Evolutionary conservation across 2,113 vertebrate genomes (phyloP), one percentile per base, ranked within the genome.

Genomic region (Pteruthius melanotis): DNA sequence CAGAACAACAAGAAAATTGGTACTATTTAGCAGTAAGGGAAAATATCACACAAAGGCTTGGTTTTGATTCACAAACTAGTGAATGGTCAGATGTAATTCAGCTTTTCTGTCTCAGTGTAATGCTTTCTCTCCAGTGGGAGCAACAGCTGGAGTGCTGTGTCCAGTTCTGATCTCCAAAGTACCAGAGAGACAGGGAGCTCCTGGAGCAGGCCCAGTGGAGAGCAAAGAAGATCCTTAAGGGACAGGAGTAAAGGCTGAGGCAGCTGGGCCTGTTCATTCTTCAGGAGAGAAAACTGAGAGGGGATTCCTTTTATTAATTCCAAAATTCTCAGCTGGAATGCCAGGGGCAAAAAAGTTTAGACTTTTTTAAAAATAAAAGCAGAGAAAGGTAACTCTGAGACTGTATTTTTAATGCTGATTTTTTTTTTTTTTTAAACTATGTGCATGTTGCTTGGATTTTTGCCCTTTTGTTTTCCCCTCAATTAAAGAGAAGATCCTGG

Each of bases 201-300:
- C 24, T 30, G 13, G 35, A n/a, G 3, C 0, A 1, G 2, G 15
- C 28, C 35, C 50, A 56, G 15, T 1, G 1, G 21, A n/a, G 19
- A 15, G 12, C 24, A 16, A 65, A 45, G 35, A 27, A 7, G n/a
- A 40, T 47, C 22, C 28, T 28, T 40, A 18, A 54, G 20, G 18
- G 12, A n/a, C 19, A 15, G 28, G 8, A 56, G n/a, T 15, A 24
- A 27, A 20, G 30, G 24, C 35, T 83, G 14, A 63, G 17, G 14
- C 6, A 45, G 3, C 14, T 49, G 24, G 23, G 8, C 3, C 35
- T 47, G 7, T 28, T 47, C 15, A 15, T 40, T 33, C 30, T n/a
- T 65, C 28, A 56, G 60, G 56, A 19, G 42, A 1, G 3, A 65
- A 23, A 47, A 20, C 3, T 15, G n/a, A 47, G 35, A 28, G 12